Evolutionary conservation across 2,797 vertebrate species (phyloP).

Genomic region (Amazonetta brasiliensis): DNA sequence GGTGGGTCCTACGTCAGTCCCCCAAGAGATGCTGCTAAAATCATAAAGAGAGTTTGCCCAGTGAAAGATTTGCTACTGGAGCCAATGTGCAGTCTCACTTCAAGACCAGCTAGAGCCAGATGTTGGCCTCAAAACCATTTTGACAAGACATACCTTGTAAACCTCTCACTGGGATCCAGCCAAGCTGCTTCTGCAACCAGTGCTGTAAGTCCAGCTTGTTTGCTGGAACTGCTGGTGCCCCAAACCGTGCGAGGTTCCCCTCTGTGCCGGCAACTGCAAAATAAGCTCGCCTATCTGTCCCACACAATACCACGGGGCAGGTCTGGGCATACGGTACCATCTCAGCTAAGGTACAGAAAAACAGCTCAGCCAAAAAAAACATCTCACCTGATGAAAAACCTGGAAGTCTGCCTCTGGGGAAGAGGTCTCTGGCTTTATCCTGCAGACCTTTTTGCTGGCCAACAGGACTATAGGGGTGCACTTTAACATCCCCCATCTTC

Average conservation of each 20-base stretch:
- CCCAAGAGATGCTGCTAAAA: not conserved
- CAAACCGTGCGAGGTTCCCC: not conserved
- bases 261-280: not conserved
- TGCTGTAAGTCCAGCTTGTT: not conserved
- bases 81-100: not conserved
- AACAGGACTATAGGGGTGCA: not conserved
- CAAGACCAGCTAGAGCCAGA: not conserved
- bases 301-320: not conserved
- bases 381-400: not conserved
- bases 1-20: not conserved
- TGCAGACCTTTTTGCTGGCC: not conserved
- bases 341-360: not conserved
- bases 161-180: not conserved
- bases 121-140: not conserved
- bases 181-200: not conserved
- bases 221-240: not conserved
- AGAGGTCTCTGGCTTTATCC: not conserved
- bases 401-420: not conserved
- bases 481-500: not conserved
- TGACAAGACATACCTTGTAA: not conserved
- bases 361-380: not conserved
- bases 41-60: not conserved
- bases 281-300: not conserved
- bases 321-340: not conserved
- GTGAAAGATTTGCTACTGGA: not conserved